Evolutionary conservation across 2,888 invertebrate genomes (phyloP).

Genomic region (Trisateles emortualis): DNA sequence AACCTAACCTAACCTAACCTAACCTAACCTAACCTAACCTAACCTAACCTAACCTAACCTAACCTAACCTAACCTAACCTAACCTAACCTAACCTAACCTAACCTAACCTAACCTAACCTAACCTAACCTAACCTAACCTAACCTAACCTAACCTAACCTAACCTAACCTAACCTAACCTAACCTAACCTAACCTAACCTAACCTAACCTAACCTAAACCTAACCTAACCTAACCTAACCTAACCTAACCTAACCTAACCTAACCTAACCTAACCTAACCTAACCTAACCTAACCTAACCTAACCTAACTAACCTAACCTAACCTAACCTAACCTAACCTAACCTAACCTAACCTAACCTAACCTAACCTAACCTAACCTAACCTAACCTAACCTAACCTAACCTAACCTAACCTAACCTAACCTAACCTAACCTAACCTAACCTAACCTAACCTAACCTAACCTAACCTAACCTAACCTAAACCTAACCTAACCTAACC

Average conservation of each 20-base stretch:
- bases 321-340: constrained; percentile 16
- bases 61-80: constrained; percentile 17
- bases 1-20: constrained; percentile 32
- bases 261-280: constrained; percentile 12
- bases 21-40: constrained; percentile 22
- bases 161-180: constrained; percentile 24
- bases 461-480: too few species aligned
- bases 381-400: too few species aligned
- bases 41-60: constrained; percentile 15
- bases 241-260: constrained; percentile 19
- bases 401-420: constrained; percentile 27
- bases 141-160: constrained; percentile 23
- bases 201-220: constrained; percentile 25
- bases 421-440: constrained; percentile 19
- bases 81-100: constrained; percentile 20
- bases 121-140: constrained; percentile 26
- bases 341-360: constrained; percentile 13
- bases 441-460: constrained; percentile 8
- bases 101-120: too few species aligned
- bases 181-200: constrained; percentile 26
- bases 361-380: constrained; percentile 18
- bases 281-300: constrained; percentile 15
- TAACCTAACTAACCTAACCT: constrained; percentile 25
- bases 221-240: constrained; percentile 29
- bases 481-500: constrained; percentile 14